phyloP scores from a whole-genome alignment of 1,140 invertebrate species.

The Bursaphelenchus mucronatus region DNA sequence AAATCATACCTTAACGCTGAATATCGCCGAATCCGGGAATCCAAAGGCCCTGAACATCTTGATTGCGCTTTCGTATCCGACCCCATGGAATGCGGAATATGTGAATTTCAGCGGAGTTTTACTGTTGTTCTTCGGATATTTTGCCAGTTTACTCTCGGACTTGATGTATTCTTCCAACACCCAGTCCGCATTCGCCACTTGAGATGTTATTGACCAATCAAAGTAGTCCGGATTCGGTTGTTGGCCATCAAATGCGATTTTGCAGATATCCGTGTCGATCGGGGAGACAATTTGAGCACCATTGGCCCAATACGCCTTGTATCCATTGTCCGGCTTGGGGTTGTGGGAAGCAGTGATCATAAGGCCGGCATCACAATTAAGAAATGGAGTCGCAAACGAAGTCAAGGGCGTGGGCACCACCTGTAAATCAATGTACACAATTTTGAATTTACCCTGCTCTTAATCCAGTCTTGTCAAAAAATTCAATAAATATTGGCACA shows the following conservation, averaged over 20 bases:
- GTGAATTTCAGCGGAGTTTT: conserved; percentile 70
- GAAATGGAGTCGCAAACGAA: conserved; percentile 73
- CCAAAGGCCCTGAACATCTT: conserved; percentile 73
- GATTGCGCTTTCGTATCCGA: conserved; percentile 77
- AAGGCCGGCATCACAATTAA: conserved; percentile 71
- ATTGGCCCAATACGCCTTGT: conserved; percentile 88
- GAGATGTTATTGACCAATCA: conserved; percentile 24
- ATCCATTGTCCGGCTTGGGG: conserved; percentile 97
- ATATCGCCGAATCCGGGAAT: conserved; percentile 68
- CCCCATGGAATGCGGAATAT: conserved; percentile 96
- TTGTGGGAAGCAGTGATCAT: conserved; percentile 99
- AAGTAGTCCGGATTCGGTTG: conserved; percentile 69
- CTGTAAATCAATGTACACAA: neutral
- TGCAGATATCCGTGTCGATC: conserved; percentile 80
- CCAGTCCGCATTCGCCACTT: conserved; percentile 55
- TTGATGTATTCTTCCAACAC: conserved; percentile 69
- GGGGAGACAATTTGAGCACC: conserved; percentile 89
- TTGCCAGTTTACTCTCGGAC: conserved; percentile 26
- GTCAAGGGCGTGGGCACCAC: conserved; percentile 75
- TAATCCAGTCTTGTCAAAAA: neutral
- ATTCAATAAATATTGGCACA: too few relatives aligned
- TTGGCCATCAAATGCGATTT: conserved; percentile 73
- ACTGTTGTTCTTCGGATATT: conserved; percentile 63
- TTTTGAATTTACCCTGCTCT: too few relatives aligned
- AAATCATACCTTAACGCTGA: conserved; percentile 72